Conservation (phyloP, 30 jellyfish, hydroid and myxozoan genomes). For the Rhopilema esculentum region DNA sequence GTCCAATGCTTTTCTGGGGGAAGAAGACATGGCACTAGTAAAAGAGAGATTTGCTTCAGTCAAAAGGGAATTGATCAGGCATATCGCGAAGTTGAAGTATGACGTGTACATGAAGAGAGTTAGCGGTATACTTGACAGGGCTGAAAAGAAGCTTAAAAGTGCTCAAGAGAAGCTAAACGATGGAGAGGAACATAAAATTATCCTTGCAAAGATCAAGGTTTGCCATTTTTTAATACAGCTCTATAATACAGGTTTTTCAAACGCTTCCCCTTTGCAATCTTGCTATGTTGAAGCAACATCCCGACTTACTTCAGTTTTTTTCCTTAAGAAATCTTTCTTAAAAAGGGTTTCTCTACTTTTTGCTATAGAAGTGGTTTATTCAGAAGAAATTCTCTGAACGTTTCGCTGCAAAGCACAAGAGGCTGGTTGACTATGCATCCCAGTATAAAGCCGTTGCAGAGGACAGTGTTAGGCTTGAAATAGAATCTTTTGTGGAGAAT, state of each 20-base stretch:
- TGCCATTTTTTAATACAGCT: neutral
- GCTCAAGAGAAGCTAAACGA: constrained; percentile 23
- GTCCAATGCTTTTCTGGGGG: neutral
- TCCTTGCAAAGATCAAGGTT: constrained; percentile 70
- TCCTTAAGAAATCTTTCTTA: no score
- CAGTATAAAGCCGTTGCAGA: constrained; percentile 17
- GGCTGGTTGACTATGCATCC: constrained; percentile 36
- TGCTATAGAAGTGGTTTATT: constrained; percentile 84
- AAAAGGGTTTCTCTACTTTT: no score
- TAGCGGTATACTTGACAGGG: constrained; percentile 41
- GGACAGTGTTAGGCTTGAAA: constrained; percentile 16
- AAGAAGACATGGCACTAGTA: constrained; percentile 25
- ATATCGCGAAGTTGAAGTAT: constrained; percentile 49
- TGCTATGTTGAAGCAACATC: no score
- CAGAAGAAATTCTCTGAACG: constrained; percentile 68
- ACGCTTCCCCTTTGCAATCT: no score
- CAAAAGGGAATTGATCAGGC: constrained; percentile 13
- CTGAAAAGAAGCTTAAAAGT: constrained; percentile 56
- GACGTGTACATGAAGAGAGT: constrained; percentile 58
- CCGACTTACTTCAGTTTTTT: no score
- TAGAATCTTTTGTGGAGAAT: neutral
- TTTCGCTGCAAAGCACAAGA: constrained; percentile 42
- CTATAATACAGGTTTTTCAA: no score
- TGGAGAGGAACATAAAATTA: constrained; percentile 41
- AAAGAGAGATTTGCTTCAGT: constrained; percentile 16